Percentiles rank a stretch among this genome's conserved stretches.
These are phyloP conservation scores for Drosophila eohydei DNA, from an alignment of 2,888 invertebrate genomes.

Conservation along the genomic window DNA sequence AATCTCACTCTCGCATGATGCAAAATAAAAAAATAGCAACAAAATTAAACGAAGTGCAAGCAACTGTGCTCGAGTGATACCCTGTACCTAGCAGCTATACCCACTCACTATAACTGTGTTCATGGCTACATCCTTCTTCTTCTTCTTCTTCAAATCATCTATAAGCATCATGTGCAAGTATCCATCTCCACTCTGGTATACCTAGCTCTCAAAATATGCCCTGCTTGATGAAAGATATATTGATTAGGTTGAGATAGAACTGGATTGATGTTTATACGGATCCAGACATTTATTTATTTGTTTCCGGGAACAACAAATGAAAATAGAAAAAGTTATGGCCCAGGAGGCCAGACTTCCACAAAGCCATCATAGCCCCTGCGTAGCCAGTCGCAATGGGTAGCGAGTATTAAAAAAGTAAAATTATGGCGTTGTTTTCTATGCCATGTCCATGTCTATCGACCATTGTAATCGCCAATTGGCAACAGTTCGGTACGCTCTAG, in stretches of 20 bases:
- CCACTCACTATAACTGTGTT: background rate
- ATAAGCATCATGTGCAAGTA: background rate
- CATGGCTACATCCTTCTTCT: background rate
- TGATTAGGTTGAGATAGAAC: background rate
- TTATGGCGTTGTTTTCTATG: conserved; percentile 49
- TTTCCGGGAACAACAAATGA: background rate
- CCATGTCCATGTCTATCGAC: conserved; percentile 50
- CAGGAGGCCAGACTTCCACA: background rate
- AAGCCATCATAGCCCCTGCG: background rate
- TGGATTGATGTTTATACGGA: background rate
- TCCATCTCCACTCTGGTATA: background rate
- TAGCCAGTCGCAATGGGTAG: background rate
- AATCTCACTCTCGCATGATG: conserved; percentile 55
- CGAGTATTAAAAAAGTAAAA: conserved; percentile 33
- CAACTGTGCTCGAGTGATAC: background rate
- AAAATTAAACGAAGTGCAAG: background rate
- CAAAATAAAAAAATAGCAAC: conserved; percentile 1
- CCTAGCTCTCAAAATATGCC: background rate
- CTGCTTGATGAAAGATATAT: background rate
- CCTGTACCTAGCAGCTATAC: background rate
- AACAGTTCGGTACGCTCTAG: conserved; percentile 42
- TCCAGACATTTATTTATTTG: background rate
- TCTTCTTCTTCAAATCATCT: background rate
- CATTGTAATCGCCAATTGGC: conserved; percentile 52
- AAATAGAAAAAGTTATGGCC: background rate